Conservation (phyloP, 2,888 invertebrate genomes). For the Volucella bombylans region DNA sequence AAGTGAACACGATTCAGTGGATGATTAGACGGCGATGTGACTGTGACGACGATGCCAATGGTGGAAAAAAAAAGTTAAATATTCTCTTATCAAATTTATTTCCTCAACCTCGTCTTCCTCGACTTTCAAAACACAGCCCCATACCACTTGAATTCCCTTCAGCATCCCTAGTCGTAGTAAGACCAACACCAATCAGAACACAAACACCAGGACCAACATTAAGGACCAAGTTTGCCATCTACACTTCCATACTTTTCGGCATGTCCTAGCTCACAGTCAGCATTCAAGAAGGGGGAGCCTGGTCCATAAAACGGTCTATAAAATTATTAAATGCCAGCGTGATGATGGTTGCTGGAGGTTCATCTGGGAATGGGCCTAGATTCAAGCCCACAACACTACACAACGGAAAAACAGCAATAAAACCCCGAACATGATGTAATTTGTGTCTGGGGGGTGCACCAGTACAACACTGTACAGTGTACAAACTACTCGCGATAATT, state of each 20-base stretch:
- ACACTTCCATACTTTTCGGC: not conserved
- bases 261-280: not conserved
- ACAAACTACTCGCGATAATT: slow-evolving; percentile 57
- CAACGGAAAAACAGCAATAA: slow-evolving; percentile 55
- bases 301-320: slow-evolving; percentile 51
- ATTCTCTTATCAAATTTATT: slow-evolving; percentile 61
- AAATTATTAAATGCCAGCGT: slow-evolving; percentile 70
- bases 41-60: not conserved
- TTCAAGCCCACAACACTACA: not conserved
- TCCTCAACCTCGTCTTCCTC: slow-evolving; percentile 5
- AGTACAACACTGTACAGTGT: not conserved
- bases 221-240: slow-evolving; percentile 58
- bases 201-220: not conserved
- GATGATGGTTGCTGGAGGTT: slow-evolving; percentile 32
- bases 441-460: slow-evolving; percentile 46
- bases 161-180: no score
- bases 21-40: not conserved
- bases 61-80: slow-evolving; percentile 43
- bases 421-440: slow-evolving; percentile 72
- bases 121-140: not conserved
- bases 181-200: not conserved
- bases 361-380: slow-evolving; percentile 2
- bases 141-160: not conserved
- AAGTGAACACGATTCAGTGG: slow-evolving; percentile 15
- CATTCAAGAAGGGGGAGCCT: not conserved